Base-by-base conservation (phyloP, 2,888 invertebrate species). In the Mesoligia furuncula region DNA sequence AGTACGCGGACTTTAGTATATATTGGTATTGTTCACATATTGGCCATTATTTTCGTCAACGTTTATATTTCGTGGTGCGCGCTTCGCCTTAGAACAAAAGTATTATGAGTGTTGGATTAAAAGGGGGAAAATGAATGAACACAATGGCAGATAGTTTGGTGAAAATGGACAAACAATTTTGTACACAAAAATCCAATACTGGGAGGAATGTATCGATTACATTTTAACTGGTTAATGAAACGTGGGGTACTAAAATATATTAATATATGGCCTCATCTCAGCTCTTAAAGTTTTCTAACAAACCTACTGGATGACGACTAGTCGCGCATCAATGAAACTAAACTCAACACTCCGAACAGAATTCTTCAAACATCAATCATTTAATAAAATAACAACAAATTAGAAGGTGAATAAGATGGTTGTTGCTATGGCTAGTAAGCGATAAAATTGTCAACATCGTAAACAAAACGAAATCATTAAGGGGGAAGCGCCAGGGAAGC, bases 281-380 rank as follows among this genome's bases (percentile, higher is more conserved):
- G 96, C 94, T 93, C 89, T 83, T 79, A 80, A 94, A 95, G 95
- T 95, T 96, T 96, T 92, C 89, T 93, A 92, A 94, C 90, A 96
- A 96, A 96, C 94, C 94, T 93, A 95, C 94, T 94, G 94, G 96
- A 96, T 95, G 95, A 93, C 89, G 84, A 90, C 91, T 89, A 81
- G 71, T 85, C 86, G 79, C 79, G 17, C 82, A 79, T 81, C 75
- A 73, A 76, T 57, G 73, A 36, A 80, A 84, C 78, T 74, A 76
- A 85, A 85, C 80, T 66, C 71, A 84, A 87, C 86, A 87, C 81
- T 83, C 85, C 82, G 70, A 90, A 86, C 81, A 86, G 70, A 88
- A 86, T 81, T 69, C 78, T 84, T 77, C 82, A 88, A 88, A 86
- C 85, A 84, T 83, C 75, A 86, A 83, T 82, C 74, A 79, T 77